Conservation (phyloP, 2,113 vertebrate species). For the Diadophis punctatus region DNA sequence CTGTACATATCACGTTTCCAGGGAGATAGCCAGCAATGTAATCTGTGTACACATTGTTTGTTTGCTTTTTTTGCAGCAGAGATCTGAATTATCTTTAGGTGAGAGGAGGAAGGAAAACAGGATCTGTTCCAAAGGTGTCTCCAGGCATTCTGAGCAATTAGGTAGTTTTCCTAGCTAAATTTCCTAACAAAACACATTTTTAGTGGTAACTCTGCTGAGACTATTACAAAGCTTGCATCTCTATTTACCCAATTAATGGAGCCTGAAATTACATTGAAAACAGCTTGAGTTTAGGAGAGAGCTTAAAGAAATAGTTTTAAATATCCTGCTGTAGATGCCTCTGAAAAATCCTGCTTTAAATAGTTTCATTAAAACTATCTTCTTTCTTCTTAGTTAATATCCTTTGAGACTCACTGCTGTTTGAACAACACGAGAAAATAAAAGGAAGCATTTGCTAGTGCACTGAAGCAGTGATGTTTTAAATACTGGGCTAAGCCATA, state of each 20-base stretch:
- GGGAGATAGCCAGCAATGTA: not conserved
- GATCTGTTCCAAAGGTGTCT: not conserved
- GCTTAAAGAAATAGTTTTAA: not conserved
- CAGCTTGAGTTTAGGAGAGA: not conserved
- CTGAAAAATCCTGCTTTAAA: not conserved
- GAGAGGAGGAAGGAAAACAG: not conserved
- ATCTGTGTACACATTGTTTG: not conserved
- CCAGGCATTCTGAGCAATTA: not conserved
- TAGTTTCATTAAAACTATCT: not conserved
- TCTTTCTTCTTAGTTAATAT: not conserved
- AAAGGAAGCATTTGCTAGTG: not conserved
- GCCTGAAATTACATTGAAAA: not conserved
- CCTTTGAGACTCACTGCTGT: not conserved
- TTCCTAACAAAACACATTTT: not conserved
- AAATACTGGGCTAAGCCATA: not conserved
- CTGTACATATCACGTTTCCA: not conserved
- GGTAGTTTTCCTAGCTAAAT: not conserved
- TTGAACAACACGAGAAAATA: not conserved
- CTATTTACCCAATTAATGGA: not conserved
- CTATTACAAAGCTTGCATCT: not conserved
- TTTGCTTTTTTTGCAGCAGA: not conserved
- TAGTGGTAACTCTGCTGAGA: not conserved
- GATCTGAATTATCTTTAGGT: not conserved
- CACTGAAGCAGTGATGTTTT: not conserved
- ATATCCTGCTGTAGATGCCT: not conserved